Conservation (phyloP, 2,113 vertebrate genomes). For the Ochotona princeps region DNA sequence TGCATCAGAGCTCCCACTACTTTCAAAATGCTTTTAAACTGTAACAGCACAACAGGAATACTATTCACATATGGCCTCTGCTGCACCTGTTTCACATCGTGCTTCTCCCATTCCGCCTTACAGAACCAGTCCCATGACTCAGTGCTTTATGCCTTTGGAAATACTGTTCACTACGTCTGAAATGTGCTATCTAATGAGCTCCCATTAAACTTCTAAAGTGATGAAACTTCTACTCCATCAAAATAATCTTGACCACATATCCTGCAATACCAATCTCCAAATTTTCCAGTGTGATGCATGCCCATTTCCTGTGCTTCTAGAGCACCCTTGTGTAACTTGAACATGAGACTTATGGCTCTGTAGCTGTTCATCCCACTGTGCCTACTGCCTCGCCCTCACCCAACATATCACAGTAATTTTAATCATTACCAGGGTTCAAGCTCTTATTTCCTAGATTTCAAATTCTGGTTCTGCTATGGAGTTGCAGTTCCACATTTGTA, state of each 20-base stretch:
- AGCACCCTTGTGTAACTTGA: background rate
- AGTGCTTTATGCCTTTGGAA: background rate
- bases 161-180: background rate
- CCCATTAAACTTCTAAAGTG: background rate
- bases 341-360: too few species aligned
- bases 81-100: background rate
- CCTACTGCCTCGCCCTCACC: background rate
- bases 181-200: background rate
- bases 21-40: slow-evolving; percentile 32
- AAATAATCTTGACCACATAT: background rate
- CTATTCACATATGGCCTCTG: background rate
- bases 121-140: rapidly evolving
- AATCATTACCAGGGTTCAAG: background rate
- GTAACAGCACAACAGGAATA: background rate
- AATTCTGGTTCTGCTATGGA: background rate
- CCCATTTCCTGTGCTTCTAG: background rate
- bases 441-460: background rate
- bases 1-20: background rate
- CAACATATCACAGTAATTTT: background rate
- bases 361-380: background rate
- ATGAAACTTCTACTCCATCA: background rate
- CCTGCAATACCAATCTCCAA: background rate
- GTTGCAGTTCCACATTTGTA: background rate
- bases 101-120: background rate
- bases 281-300: background rate